Conservation (phyloP, 2,888 invertebrate species). For the Coelinius sp. region DNA sequence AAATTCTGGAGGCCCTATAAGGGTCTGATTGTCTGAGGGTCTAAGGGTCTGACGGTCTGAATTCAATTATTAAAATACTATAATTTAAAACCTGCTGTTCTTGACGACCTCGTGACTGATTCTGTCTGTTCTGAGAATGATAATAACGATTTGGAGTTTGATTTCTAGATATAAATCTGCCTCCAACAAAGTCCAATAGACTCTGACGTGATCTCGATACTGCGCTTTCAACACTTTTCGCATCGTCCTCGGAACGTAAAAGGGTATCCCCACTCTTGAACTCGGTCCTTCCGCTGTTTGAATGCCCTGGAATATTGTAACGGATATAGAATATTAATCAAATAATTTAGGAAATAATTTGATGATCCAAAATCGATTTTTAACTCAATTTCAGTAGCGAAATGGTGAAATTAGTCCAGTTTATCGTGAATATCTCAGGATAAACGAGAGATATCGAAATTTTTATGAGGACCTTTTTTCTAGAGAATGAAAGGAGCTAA, state of each 20-base stretch:
- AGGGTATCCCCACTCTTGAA: conserved; percentile 48
- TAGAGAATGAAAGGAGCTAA: no score
- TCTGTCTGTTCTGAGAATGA: conserved; percentile 58
- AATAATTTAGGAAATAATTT: background rate
- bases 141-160: conserved; percentile 67
- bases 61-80: background rate
- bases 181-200: conserved; percentile 67
- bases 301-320: background rate
- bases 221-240: conserved; percentile 66
- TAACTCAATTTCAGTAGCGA: no score
- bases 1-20: no score
- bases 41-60: no score
- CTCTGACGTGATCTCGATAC: conserved; percentile 65
- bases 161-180: conserved; percentile 65
- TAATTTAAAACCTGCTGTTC: conserved; percentile 58
- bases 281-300: background rate
- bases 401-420: background rate
- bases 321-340: background rate
- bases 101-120: conserved; percentile 56
- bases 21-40: no score
- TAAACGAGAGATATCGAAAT: no score
- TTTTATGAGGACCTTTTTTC: no score
- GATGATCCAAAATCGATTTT: background rate
- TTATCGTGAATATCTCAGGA: background rate
- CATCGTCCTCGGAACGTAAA: conserved; percentile 57